Percentiles rank a stretch among this genome's conserved stretches.
Conservation (phyloP, 2,113 vertebrate species). For the Crotalus horridus region DNA sequence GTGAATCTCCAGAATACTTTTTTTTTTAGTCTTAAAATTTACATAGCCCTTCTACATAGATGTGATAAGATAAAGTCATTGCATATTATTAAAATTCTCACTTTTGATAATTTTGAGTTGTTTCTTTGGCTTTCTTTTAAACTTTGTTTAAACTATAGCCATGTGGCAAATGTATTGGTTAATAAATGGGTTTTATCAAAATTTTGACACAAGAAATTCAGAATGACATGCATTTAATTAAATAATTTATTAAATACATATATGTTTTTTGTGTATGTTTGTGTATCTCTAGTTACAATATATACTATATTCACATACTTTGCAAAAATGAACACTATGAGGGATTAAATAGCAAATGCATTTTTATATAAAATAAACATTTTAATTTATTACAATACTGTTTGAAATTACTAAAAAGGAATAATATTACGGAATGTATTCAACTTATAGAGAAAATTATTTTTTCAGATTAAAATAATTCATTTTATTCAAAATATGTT, state of each 20-base stretch:
- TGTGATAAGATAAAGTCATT: not conserved
- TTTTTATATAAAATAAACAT: not conserved
- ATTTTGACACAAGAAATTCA: not conserved
- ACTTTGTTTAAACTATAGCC: not conserved
- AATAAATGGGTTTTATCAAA: not conserved
- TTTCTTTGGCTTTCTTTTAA: not conserved
- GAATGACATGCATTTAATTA: not conserved
- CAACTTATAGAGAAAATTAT: not conserved
- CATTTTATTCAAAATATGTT: slow-evolving; percentile 24
- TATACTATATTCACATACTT: not conserved
- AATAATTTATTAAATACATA: not conserved
- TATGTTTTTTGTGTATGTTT: not conserved
- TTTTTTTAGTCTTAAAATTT: not conserved
- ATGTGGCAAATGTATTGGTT: not conserved
- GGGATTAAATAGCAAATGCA: not conserved
- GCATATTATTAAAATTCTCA: not conserved
- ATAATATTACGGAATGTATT: not conserved
- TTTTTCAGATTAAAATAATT: slow-evolving; percentile 16
- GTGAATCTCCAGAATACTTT: not conserved
- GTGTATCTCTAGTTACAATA: too few relatives aligned
- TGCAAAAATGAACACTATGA: not conserved
- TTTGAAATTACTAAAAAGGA: not conserved
- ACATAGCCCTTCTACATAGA: not conserved
- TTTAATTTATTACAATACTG: not conserved
- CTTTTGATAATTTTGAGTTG: not conserved